These are phyloP conservation scores for Papilio polyxenes DNA, from an alignment of 1,140 invertebrate genomes.

Conservation along the genomic window DNA sequence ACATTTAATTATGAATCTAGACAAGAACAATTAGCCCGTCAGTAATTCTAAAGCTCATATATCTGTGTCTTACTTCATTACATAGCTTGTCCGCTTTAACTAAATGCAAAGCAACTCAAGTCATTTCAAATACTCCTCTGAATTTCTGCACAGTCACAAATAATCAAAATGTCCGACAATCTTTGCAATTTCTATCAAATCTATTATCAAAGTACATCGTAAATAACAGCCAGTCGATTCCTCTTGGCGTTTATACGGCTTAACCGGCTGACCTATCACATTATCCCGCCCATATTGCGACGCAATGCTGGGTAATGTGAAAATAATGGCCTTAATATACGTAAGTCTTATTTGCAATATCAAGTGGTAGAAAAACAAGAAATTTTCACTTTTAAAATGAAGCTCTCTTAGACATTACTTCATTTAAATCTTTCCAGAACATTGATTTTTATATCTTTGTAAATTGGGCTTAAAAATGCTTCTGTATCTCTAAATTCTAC, in stretches of 20 bases:
- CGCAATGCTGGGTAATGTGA: constrained; percentile 29
- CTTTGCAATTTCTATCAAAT: background rate
- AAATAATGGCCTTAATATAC: constrained; percentile 28
- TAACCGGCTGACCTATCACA: constrained; percentile 21
- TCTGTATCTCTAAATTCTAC: background rate
- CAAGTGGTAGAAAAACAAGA: background rate
- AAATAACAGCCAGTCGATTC: constrained; percentile 25
- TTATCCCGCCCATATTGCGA: constrained; percentile 8
- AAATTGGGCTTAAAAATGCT: no score
- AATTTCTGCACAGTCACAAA: background rate
- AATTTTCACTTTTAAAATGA: background rate
- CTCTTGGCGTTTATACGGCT: constrained; percentile 26
- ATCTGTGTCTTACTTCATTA: background rate
- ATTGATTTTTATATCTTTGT: background rate
- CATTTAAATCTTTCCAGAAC: background rate
- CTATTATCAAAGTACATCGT: constrained; percentile 13
- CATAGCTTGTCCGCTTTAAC: background rate
- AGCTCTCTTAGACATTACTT: background rate
- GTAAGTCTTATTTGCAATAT: constrained; percentile 10
- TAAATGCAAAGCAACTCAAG: background rate
- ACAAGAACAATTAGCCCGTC: background rate
- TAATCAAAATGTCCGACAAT: background rate
- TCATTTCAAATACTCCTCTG: background rate
- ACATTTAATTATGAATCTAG: constrained; percentile 1
- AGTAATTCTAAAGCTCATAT: background rate